A percentile compares a stretch with the other conserved stretches of the same genome.
phyloP scores from a whole-genome alignment of 2,797 vertebrate species.

The Pristis pectinata region DNA sequence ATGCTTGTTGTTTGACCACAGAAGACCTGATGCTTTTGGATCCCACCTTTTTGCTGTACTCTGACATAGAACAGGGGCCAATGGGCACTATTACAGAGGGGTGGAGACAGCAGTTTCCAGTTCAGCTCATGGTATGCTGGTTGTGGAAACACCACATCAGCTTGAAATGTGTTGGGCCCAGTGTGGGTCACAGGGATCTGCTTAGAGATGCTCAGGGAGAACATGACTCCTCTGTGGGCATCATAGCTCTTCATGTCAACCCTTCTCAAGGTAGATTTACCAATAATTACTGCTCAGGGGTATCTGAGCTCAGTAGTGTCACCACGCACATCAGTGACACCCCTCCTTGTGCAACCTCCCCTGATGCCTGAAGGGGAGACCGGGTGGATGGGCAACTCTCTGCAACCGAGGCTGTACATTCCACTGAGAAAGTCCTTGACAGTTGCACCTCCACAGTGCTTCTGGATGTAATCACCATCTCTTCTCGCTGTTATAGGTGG shows the following conservation, averaged over 20 bases:
- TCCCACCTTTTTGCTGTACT: neutral
- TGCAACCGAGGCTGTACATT: neutral
- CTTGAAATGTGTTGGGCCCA: neutral
- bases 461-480: neutral
- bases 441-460: neutral
- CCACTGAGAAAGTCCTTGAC: neutral
- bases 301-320: neutral
- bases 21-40: neutral
- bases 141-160: neutral
- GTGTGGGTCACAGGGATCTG: neutral
- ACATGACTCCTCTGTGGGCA: neutral
- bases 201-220: neutral
- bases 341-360: neutral
- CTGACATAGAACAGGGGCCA: neutral
- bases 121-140: neutral
- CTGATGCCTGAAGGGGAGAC: neutral
- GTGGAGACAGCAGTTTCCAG: neutral
- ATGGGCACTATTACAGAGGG: neutral
- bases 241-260: neutral
- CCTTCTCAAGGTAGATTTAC: neutral
- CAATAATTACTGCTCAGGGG: neutral
- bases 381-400: neutral
- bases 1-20: neutral
- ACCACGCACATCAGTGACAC: neutral
- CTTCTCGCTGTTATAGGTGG: neutral